These are phyloP conservation scores for Zaprionus taronus DNA, from an alignment of 1,140 invertebrate genomes.

Conservation along the genomic window DNA sequence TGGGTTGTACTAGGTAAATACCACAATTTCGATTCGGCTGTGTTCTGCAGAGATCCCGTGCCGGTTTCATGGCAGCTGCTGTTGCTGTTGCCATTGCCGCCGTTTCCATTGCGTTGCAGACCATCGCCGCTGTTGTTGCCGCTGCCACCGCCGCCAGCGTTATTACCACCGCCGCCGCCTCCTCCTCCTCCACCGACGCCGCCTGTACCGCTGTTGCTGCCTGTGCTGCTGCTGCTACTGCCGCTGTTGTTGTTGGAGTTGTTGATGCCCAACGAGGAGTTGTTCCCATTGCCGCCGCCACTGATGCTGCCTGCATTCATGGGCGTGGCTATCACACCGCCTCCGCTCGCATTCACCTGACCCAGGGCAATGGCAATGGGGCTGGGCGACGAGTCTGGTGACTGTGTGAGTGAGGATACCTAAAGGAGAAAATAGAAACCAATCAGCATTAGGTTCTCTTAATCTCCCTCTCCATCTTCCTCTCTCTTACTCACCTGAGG, in stretches of 20 bases:
- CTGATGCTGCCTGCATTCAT: slow-evolving; percentile 71
- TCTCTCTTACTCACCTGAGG: slow-evolving; percentile 89
- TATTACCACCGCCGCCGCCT: slow-evolving; percentile 61
- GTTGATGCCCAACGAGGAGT: slow-evolving; percentile 62
- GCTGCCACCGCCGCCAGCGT: slow-evolving; percentile 69
- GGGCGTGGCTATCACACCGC: slow-evolving; percentile 76
- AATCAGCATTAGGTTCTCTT: neutral
- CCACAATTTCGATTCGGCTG: slow-evolving; percentile 88
- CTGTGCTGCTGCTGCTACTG: slow-evolving; percentile 85
- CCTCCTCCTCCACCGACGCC: slow-evolving; percentile 42
- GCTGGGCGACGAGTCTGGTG: slow-evolving; percentile 93
- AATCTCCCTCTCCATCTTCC: neutral
- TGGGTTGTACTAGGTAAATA: slow-evolving; percentile 74
- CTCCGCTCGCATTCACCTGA: slow-evolving; percentile 85
- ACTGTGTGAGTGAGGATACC: slow-evolving; percentile 94
- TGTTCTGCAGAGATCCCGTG: slow-evolving; percentile 84
- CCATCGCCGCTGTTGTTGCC: slow-evolving; percentile 69
- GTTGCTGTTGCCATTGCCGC: slow-evolving; percentile 57
- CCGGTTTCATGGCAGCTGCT: slow-evolving; percentile 77
- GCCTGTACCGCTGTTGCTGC: slow-evolving; percentile 68
- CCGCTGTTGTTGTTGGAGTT: slow-evolving; percentile 57
- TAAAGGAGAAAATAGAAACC: slow-evolving; percentile 46
- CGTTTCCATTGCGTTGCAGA: slow-evolving; percentile 75
- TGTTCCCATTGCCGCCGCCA: slow-evolving; percentile 85
- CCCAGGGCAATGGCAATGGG: slow-evolving; percentile 91